phyloP scores from a whole-genome alignment of 2,888 invertebrate genomes.

The Ormyrus rosae region DNA sequence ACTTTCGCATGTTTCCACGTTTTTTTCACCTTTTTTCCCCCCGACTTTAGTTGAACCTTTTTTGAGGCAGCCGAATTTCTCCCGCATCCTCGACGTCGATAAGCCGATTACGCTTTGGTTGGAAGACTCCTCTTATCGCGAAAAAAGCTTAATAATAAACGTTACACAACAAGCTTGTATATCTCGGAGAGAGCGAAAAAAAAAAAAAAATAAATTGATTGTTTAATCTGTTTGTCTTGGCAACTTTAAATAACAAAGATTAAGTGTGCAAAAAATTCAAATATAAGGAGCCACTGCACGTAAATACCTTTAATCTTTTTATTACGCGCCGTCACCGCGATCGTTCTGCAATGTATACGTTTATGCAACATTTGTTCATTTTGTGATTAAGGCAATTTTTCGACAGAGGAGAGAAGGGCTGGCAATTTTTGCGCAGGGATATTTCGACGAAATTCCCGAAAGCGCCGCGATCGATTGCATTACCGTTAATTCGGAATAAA shows the following conservation, averaged over 20 bases:
- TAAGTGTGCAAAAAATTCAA: not conserved
- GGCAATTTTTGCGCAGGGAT: too few species aligned
- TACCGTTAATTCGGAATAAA: too few species aligned
- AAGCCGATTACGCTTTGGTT: constrained; percentile 36
- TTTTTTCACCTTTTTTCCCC: not conserved
- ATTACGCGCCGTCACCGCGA: too few species aligned
- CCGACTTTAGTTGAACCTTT: not conserved
- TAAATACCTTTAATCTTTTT: not conserved
- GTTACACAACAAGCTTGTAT: not conserved
- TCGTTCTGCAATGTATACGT: too few species aligned
- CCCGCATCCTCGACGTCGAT: constrained; percentile 2
- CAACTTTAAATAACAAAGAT: constrained; percentile 2
- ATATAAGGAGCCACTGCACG: not conserved
- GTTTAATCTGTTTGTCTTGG: constrained; percentile 13
- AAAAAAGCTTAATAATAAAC: constrained; percentile 12
- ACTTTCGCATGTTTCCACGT: not conserved
- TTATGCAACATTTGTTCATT: too few species aligned
- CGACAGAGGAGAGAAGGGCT: too few species aligned
- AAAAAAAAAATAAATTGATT: constrained; percentile 11
- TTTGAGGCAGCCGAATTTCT: constrained; percentile 10
- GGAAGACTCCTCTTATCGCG: constrained; percentile 7
- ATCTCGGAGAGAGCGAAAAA: not conserved
- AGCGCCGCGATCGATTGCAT: too few species aligned
- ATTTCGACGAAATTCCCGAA: too few species aligned
- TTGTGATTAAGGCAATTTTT: too few species aligned